A percentile compares a stretch with the other conserved stretches of the same genome.
phyloP scores from a whole-genome alignment of 2,113 vertebrate species.

The Aldabrachelys gigantea region DNA sequence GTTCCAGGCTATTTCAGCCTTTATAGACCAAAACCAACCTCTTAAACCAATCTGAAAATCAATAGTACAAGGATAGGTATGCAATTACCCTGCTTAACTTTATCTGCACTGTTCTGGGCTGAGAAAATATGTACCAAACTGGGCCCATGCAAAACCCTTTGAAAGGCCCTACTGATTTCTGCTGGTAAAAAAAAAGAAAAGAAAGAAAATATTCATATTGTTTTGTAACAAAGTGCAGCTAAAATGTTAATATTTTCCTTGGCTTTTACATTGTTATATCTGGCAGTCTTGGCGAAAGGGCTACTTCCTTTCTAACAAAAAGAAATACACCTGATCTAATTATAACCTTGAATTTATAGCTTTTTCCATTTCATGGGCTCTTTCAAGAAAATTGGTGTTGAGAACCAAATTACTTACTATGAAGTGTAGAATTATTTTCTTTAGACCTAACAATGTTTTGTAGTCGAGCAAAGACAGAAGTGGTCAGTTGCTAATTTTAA shows the following conservation, averaged over 20 bases:
- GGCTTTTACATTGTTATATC: constrained; percentile 73
- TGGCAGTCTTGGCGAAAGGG: constrained; percentile 68
- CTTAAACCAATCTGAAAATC: constrained; percentile 20
- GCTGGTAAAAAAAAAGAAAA: constrained; percentile 54
- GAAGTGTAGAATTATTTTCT: constrained; percentile 28
- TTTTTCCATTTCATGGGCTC: constrained; percentile 72
- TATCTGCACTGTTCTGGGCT: background rate
- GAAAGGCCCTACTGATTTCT: constrained; percentile 49
- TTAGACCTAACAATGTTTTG: background rate
- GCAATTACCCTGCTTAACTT: background rate
- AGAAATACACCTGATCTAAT: constrained; percentile 75
- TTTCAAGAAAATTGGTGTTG: constrained; percentile 32
- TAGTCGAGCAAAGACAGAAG: background rate
- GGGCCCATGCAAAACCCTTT: constrained; percentile 29
- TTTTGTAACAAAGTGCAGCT: constrained; percentile 69
- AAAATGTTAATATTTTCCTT: constrained; percentile 75
- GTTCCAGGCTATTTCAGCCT: background rate
- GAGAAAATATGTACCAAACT: constrained; percentile 1
- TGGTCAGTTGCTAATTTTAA: background rate
- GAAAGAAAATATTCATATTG: constrained; percentile 49
- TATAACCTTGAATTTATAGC: constrained; percentile 69
- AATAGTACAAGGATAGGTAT: background rate
- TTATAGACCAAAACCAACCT: background rate
- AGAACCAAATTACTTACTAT: constrained; percentile 51
- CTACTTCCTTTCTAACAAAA: constrained; percentile 72